Evolutionary conservation across 2,113 vertebrate species (phyloP), one percentile per base, ranked within the genome.

Genomic region (Burhinus bistriatus): DNA sequence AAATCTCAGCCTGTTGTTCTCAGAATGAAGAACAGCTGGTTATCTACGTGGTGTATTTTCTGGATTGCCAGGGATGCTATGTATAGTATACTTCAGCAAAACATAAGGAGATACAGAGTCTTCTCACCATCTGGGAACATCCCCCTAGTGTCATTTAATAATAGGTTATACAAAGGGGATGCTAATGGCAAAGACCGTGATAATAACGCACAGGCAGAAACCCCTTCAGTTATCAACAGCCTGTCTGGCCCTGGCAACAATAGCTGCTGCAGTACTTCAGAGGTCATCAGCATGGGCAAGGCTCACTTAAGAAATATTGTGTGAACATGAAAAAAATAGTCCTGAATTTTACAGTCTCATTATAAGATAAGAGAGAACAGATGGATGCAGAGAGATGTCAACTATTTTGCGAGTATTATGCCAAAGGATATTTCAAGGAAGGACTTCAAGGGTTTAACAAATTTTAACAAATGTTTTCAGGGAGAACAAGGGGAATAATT

Each of bases 361-460:
- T 91, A 29, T 6, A 58, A 52, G 44, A 64, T 27, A 77, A 61
- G 52, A 94, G 82, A 83, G 73, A 94, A 76, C 90, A 96, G 93
- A 94, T 89, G 90, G 90, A 85, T 40, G 15, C 32, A 57, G 73
- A 68, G 87, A 83, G 54, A 96, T 51, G 82, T 85, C 87, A 88
- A 72, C 78, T 65, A 40, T 85, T 84, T 57, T 9, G 19, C 0
- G 1, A 76, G 77, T 47, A 57, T 80, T 65, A 69, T 45, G 58
- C 70, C 84, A 93, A 80, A 73, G 70, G 90, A 61, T 87, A 93
- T 94, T 96, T 90, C 82, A 91, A 94, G 75, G 73, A 36, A 85
- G 80, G 77, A 87, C 77, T 87, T 45, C 25, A 62, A 93, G 16
- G 36, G 23, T 91, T 94, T 82, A 72, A 79, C 5, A 8, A 55